Percentiles rank a stretch among this genome's conserved stretches.
These are phyloP conservation scores for Cynaeus angustus DNA, from an alignment of 2,888 invertebrate species.

Conservation along the genomic window DNA sequence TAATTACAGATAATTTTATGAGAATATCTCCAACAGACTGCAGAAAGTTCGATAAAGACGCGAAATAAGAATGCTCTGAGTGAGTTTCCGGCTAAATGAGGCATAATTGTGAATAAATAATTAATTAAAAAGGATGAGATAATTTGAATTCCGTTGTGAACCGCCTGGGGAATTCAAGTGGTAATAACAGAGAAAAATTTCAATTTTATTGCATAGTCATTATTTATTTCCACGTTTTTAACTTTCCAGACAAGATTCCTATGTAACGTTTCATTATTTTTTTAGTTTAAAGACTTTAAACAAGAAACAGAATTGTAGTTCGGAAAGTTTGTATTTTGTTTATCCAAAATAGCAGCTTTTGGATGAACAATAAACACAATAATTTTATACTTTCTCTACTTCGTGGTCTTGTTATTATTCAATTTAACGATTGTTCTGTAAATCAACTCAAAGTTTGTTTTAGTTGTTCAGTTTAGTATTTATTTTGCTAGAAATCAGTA, in stretches of 20 bases:
- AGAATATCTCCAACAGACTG: too few relatives aligned
- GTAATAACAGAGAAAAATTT: conserved; percentile 5
- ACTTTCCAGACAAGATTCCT: not conserved
- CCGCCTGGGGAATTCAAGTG: conserved; percentile 8
- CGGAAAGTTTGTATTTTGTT: not conserved
- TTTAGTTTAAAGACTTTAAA: not conserved
- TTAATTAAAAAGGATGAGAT: conserved; percentile 22
- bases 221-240: conserved; percentile 17
- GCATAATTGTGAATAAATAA: conserved; percentile 28
- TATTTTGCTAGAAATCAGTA: conserved; percentile 27
- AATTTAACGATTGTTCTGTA: not conserved
- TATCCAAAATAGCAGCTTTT: not conserved
- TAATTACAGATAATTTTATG: conserved; percentile 13
- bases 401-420: too few relatives aligned
- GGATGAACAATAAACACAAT: not conserved
- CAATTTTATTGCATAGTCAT: conserved; percentile 13
- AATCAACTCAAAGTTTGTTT: not conserved
- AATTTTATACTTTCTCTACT: not conserved
- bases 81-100: conserved; percentile 20
- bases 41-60: too few relatives aligned
- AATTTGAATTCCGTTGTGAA: conserved; percentile 17
- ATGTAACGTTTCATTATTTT: conserved; percentile 6
- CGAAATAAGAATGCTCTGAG: conserved; percentile 20
- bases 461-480: conserved; percentile 1
- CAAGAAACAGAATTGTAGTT: too few relatives aligned